A percentile compares a stretch with the other conserved stretches of the same genome.
Evolutionary conservation across 2,113 vertebrate genomes (phyloP).

Genomic region (Vulpes lagopus): DNA sequence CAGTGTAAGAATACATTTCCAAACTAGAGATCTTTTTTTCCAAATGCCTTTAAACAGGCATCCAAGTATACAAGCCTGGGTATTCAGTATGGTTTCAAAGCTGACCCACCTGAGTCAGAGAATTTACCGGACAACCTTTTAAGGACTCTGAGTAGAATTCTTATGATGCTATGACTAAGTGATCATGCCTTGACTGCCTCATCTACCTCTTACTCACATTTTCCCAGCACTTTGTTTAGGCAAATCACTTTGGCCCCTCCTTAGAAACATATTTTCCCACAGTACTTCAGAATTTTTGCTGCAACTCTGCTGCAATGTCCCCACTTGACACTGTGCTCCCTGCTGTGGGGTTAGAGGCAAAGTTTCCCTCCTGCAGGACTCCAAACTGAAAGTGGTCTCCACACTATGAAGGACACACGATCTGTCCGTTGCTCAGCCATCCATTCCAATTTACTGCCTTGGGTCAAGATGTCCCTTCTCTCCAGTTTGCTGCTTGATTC

Average conservation of each 20-base stretch:
- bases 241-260: not conserved
- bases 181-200: not conserved
- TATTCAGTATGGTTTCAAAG: not conserved
- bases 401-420: not conserved
- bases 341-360: not conserved
- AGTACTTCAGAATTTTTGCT: not conserved
- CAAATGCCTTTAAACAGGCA: not conserved
- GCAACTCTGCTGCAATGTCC: not conserved
- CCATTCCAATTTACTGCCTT: rapidly evolving
- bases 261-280: not conserved
- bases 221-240: not conserved
- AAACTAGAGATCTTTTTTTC: slow-evolving; percentile 38
- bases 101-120: not conserved
- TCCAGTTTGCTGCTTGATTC: not conserved
- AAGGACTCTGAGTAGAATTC: not conserved
- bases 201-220: slow-evolving; percentile 45
- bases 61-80: not conserved
- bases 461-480: not conserved
- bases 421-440: not conserved
- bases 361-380: not conserved
- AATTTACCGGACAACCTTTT: not conserved
- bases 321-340: not conserved
- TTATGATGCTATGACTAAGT: slow-evolving; percentile 29
- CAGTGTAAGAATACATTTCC: slow-evolving; percentile 6
- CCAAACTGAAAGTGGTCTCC: not conserved